Evolutionary conservation across 2,113 vertebrate genomes (phyloP).

Genomic region (Chelonoidis abingdonii): DNA sequence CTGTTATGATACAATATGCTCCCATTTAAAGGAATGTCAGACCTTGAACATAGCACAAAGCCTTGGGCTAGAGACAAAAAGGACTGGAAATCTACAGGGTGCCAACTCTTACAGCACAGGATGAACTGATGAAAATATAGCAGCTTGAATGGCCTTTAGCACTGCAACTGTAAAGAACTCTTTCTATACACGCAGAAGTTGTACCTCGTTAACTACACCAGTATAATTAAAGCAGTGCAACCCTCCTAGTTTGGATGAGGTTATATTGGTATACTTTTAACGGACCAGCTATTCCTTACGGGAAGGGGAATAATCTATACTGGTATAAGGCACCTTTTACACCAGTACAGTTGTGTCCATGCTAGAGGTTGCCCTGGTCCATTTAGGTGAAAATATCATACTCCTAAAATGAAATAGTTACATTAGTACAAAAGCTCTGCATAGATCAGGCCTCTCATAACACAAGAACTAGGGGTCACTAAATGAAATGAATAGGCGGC

Average conservation of each 20-base stretch:
- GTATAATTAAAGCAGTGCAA: not conserved
- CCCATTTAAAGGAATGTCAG: not conserved
- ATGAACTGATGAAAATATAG: not conserved
- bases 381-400: constrained; percentile 2
- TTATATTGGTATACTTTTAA: constrained; percentile 9
- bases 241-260: not conserved
- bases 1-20: not conserved
- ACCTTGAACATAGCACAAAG: not conserved
- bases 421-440: not conserved
- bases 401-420: not conserved
- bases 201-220: constrained; percentile 19
- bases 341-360: not conserved
- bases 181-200: not conserved
- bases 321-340: not conserved
- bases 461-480: no score
- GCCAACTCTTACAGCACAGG: not conserved
- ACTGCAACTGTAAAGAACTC: not conserved
- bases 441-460: not conserved
- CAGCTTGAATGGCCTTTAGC: not conserved
- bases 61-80: not conserved
- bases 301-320: not conserved
- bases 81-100: not conserved
- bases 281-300: not conserved
- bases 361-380: constrained; percentile 9
- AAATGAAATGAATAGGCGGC: no score